Percentiles rank a stretch among this genome's conserved stretches.
Evolutionary conservation across 2,797 vertebrate species (phyloP).

Genomic region (Kryptopterus vitreolus): DNA sequence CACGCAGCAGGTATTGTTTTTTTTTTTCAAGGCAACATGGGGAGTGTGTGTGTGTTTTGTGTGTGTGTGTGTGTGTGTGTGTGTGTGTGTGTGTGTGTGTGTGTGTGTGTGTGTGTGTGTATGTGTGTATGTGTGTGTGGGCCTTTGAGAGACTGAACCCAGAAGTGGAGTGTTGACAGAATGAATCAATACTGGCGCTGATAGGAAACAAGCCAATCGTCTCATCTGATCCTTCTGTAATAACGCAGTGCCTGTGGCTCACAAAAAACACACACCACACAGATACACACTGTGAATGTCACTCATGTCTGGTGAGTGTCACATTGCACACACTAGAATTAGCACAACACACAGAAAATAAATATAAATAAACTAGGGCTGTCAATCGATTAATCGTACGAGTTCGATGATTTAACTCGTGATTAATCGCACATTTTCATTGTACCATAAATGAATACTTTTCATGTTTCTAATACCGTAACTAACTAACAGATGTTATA

Average conservation of each 20-base stretch:
- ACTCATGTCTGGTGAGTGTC: conserved; percentile 40
- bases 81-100: conserved; percentile 31
- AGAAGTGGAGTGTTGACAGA: conserved; percentile 54
- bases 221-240: conserved; percentile 52
- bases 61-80: conserved; percentile 30
- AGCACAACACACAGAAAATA: no score
- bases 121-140: conserved; percentile 32
- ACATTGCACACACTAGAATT: conserved; percentile 8
- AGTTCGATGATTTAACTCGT: no score
- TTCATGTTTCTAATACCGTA: no score
- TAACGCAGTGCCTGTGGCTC: conserved; percentile 40
- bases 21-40: conserved; percentile 2
- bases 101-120: conserved; percentile 36
- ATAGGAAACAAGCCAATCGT: conserved; percentile 49
- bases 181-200: conserved; percentile 54
- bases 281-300: conserved; percentile 31
- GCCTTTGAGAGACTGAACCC: conserved; percentile 52
- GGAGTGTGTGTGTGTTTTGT: conserved; percentile 23
- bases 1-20: conserved; percentile 15
- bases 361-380: no score
- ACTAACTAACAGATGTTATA: no score
- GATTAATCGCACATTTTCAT: no score
- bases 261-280: conserved; percentile 29
- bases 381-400: no score
- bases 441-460: no score